Evolutionary conservation across 2,888 invertebrate species (phyloP).

Genomic region (Platycnemis pennipes): DNA sequence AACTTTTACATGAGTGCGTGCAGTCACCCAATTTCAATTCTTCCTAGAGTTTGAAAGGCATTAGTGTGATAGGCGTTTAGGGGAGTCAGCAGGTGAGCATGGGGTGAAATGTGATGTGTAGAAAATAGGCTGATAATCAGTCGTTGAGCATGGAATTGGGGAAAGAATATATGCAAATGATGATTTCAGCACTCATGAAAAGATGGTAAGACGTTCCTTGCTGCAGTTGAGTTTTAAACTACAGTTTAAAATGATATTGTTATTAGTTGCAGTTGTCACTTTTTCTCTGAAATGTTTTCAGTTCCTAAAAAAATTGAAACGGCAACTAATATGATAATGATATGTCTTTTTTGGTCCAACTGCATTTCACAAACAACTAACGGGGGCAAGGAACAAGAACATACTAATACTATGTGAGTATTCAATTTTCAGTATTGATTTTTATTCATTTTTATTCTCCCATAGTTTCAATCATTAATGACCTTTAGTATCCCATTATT

Average conservation of each 20-base stretch:
- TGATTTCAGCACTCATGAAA: slow-evolving; percentile 4
- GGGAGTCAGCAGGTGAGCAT: slow-evolving; percentile 22
- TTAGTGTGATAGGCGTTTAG: slow-evolving; percentile 37
- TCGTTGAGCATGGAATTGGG: slow-evolving; percentile 15
- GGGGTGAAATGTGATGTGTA: background rate
- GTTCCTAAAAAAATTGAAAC: slow-evolving; percentile 56
- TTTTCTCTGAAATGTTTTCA: slow-evolving; percentile 62
- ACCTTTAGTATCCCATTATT: slow-evolving; percentile 7
- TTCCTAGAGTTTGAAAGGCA: slow-evolving; percentile 20
- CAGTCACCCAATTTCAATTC: background rate
- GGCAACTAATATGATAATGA: slow-evolving; percentile 65
- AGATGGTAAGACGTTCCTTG: slow-evolving; percentile 55
- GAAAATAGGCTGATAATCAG: slow-evolving; percentile 27
- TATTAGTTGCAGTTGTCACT: slow-evolving; percentile 67
- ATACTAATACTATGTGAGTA: slow-evolving; percentile 70
- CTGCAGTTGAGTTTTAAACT: slow-evolving; percentile 58
- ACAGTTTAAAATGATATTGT: slow-evolving; percentile 25
- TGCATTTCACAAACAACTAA: slow-evolving; percentile 68
- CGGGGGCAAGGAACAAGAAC: slow-evolving; percentile 69
- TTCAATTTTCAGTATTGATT: slow-evolving; percentile 60
- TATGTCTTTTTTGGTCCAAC: slow-evolving; percentile 69
- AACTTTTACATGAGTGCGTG: background rate
- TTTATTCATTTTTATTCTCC: slow-evolving; percentile 39
- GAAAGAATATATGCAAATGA: background rate
- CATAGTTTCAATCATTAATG: slow-evolving; percentile 27